Percentiles rank a stretch among this genome's conserved stretches.
Conservation (phyloP, 2,797 vertebrate species). For the Chrosomus eos region DNA sequence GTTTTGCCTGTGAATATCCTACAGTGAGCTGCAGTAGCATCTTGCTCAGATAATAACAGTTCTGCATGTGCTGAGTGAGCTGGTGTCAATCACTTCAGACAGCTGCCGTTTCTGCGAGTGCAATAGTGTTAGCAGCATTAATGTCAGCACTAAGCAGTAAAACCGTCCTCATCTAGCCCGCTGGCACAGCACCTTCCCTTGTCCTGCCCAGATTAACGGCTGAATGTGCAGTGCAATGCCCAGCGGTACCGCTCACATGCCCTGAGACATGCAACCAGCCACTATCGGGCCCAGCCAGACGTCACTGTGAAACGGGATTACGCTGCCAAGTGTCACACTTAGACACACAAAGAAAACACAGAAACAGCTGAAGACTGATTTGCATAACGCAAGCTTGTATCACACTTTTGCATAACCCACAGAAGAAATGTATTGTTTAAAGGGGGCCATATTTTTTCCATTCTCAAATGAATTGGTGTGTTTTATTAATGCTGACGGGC, state of each 20-base stretch:
- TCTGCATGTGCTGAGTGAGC: conserved; percentile 44
- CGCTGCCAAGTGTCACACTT: conserved; percentile 74
- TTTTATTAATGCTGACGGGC: conserved; percentile 71
- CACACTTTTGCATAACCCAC: conserved; percentile 62
- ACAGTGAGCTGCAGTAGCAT: conserved; percentile 22
- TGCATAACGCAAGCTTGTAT: conserved; percentile 21
- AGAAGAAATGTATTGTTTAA: conserved; percentile 70
- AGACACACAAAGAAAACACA: conserved; percentile 74
- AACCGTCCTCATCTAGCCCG: conserved; percentile 71
- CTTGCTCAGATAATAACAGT: conserved; percentile 31
- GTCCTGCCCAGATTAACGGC: conserved; percentile 77
- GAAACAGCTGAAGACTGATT: conserved; percentile 46
- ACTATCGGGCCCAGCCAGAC: conserved; percentile 83
- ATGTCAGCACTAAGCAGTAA: conserved; percentile 75
- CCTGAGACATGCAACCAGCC: conserved; percentile 73
- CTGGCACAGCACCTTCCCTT: conserved; percentile 69
- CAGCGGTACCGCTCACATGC: conserved; percentile 72
- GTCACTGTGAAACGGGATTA: conserved; percentile 82
- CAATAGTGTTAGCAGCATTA: conserved; percentile 66
- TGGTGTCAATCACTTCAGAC: conserved; percentile 60
- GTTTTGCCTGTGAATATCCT: conserved; percentile 20
- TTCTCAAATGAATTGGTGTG: conserved; percentile 69
- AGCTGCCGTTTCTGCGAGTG: conserved; percentile 47
- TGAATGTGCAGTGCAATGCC: conserved; percentile 73
- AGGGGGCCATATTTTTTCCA: conserved; percentile 63